Evolutionary conservation across 2,113 vertebrate species (phyloP).

Genomic region (Scomber colias): DNA sequence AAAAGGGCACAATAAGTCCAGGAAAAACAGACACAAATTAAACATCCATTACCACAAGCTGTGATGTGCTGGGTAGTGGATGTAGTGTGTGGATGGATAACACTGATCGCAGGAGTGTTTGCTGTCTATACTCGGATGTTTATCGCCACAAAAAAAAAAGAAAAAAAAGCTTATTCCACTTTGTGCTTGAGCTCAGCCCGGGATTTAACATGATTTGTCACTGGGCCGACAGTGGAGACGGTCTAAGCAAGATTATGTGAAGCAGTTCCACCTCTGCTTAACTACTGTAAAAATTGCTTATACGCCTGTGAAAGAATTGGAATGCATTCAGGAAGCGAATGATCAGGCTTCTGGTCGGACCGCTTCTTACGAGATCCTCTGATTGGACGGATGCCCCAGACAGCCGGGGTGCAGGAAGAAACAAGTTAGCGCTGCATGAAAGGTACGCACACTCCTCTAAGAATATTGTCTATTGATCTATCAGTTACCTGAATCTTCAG

Average conservation of each 20-base stretch:
- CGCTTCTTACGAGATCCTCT: conserved; percentile 47
- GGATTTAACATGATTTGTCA: conserved; percentile 86
- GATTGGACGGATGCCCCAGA: conserved; percentile 72
- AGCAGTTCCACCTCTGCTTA: conserved; percentile 85
- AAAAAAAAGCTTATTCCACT: conserved; percentile 67
- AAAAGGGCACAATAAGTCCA: conserved; percentile 34
- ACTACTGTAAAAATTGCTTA: conserved; percentile 88
- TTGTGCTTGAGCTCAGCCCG: conserved; percentile 79
- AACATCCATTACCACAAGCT: conserved; percentile 66
- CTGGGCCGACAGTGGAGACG: conserved; percentile 75
- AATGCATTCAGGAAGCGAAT: conserved; percentile 82
- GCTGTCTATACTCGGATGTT: conserved; percentile 62
- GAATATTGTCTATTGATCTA: conserved; percentile 73
- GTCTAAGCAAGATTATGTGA: conserved; percentile 83
- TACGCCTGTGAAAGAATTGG: conserved; percentile 87
- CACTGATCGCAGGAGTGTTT: conserved; percentile 66
- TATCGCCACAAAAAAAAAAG: conserved; percentile 44
- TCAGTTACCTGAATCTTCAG: conserved; percentile 74
- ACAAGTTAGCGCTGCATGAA: conserved; percentile 79
- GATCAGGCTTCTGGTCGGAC: conserved; percentile 61
- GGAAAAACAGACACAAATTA: conserved; percentile 54
- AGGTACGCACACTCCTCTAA: conserved; percentile 62
- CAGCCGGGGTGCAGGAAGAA: conserved; percentile 73
- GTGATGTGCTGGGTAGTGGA: conserved; percentile 53
- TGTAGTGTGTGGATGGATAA: conserved; percentile 57